Evolutionary conservation across 2,113 vertebrate genomes (phyloP), one percentile per base, ranked within the genome.

Genomic region (Platysteira castanea): DNA sequence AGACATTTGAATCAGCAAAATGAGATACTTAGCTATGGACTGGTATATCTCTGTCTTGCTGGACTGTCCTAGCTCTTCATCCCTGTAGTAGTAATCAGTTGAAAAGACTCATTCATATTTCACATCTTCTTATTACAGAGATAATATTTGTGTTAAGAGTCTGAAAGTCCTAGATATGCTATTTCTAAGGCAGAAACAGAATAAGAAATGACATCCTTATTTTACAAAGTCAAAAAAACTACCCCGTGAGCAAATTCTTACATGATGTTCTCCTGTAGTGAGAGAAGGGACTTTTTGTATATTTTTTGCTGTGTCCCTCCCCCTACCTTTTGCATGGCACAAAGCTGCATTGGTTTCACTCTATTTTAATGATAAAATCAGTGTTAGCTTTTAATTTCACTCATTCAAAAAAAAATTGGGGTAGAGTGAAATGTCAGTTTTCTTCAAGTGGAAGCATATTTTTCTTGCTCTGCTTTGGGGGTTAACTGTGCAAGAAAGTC

Each of bases 1-100:
- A 88, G 69, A 67, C n/a, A 84, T 90, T 93, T 95, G 91, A 96
- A 95, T 94, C 84, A 93, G 90, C 82, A 95, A 95, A 92, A 92
- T 87, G 47, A 92, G 79, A 81, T 46, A 65, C 47, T 93, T 95
- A 95, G 61, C 33, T 84, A 81, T 49, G 47, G 39, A 71, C 47
- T 78, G 57, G 59, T 68, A 71, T 52, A 74, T 89, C 52, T 93
- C 39, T 75, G 52, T 77, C 83, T 60, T 90, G 27, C 90, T 92
- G 95, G 90, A 88, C 88, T 77, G 68, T 89, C 88, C 86, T 86
- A 76, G 21, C 63, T 77, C 63, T 65, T 90, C 76, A 88, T 63
- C 54, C 28, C 16, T 77, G 26, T 42, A 70, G 68, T 59, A 74
- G 71, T 49, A 86, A 80, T 89, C 83, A 88, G 26, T 61, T 80